Conservation (phyloP, 2,888 invertebrate genomes). For the Ditylenchus weischeri region DNA sequence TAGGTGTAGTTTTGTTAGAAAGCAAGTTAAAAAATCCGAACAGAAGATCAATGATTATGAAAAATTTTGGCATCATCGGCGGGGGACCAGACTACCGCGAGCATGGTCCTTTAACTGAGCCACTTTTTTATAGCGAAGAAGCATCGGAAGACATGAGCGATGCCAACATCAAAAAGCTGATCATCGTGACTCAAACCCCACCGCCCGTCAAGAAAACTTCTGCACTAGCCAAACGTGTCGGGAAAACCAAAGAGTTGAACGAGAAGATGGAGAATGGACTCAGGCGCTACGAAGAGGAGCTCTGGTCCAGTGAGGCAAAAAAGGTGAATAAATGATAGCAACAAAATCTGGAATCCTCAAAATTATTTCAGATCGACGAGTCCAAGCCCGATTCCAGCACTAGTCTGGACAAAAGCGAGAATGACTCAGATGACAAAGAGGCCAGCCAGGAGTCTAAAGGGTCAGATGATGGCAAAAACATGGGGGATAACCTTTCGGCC, state of each 20-base stretch:
- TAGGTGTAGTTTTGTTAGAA: no score
- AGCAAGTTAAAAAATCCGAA: no score
- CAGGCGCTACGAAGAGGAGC: constrained; percentile 87
- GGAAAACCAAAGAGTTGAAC: constrained; percentile 90
- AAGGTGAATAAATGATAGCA: constrained; percentile 1
- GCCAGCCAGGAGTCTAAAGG: constrained; percentile 7
- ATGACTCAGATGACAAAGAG: neutral
- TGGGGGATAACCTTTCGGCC: constrained; percentile 16
- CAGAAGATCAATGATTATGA: no score
- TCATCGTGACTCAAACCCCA: constrained; percentile 82
- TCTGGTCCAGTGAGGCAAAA: constrained; percentile 67
- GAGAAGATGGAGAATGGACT: constrained; percentile 96
- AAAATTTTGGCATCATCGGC: no score
- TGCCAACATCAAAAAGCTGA: constrained; percentile 63
- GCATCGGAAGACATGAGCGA: constrained; percentile 63
- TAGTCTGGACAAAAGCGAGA: neutral
- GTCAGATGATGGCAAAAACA: constrained; percentile 12
- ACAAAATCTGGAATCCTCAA: no score
- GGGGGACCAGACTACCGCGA: no score
- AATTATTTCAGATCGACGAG: constrained; percentile 4
- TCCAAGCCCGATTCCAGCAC: neutral
- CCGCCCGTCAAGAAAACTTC: constrained; percentile 54
- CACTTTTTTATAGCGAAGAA: constrained; percentile 3
- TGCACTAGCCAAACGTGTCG: constrained; percentile 61
- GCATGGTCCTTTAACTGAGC: no score